Evolutionary conservation across 37 sponge, comb jelly and placozoan species (phyloP).

Genomic region (Halichondria panicea): DNA sequence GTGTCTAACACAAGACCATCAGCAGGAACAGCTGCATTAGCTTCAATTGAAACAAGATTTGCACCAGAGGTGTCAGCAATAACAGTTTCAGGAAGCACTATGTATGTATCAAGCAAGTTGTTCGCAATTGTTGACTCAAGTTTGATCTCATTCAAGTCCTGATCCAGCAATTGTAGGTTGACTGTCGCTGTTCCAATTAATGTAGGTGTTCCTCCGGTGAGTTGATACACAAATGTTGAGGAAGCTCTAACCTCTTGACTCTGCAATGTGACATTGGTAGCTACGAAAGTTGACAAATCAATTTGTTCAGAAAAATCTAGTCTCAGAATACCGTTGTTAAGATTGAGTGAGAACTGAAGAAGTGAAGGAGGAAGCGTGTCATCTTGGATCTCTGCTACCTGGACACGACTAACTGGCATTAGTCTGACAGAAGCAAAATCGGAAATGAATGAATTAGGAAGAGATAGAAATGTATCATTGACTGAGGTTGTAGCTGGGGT

Average conservation of each 20-base stretch:
- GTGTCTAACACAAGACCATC: constrained; percentile 49
- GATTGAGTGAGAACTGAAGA: constrained; percentile 71
- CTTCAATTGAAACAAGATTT: constrained; percentile 43
- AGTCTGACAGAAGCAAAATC: constrained; percentile 47
- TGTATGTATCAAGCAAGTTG: constrained; percentile 47
- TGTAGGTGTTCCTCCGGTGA: constrained; percentile 25
- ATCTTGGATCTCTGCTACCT: constrained; percentile 64
- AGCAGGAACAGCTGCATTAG: constrained; percentile 34
- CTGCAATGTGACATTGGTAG: constrained; percentile 60
- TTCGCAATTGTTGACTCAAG: constrained; percentile 40
- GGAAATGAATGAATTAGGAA: constrained; percentile 8
- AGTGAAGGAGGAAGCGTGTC: constrained; percentile 71
- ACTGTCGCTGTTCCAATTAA: constrained; percentile 40
- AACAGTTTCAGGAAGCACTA: constrained; percentile 41
- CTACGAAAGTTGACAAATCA: constrained; percentile 36
- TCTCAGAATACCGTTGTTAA: constrained; percentile 59
- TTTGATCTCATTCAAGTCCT: constrained; percentile 73
- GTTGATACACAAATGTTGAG: constrained; percentile 2
- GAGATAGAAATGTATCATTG: constrained; percentile 70
- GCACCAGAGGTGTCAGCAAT: constrained; percentile 55
- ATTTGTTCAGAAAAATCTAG: constrained; percentile 74
- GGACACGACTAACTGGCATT: constrained; percentile 5
- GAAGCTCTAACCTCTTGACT: constrained; percentile 19
- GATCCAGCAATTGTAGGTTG: constrained; percentile 13
- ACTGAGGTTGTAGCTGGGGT: constrained; percentile 32